Evolutionary conservation across 30 jellyfish, hydroid and myxozoan species (phyloP).

Genomic region (Calvadosia cruxmelitensis): DNA sequence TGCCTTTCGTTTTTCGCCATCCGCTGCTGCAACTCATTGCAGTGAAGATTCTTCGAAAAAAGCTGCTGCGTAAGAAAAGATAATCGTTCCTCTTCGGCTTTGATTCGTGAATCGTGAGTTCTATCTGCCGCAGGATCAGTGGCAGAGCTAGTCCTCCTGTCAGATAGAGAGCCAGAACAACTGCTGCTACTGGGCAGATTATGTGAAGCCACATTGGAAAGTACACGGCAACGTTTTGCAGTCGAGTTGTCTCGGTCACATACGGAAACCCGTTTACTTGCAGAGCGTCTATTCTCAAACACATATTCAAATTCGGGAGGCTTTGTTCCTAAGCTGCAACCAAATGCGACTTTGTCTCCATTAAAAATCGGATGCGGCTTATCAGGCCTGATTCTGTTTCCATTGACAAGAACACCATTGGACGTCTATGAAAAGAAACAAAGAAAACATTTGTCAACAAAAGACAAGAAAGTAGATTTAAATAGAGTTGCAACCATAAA

Average conservation of each 20-base stretch:
- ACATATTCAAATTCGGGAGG: conserved; percentile 79
- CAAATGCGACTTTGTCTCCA: conserved; percentile 83
- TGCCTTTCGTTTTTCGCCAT: conserved; percentile 58
- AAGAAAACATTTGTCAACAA: neutral
- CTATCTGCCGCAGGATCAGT: neutral
- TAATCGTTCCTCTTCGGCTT: conserved; percentile 50
- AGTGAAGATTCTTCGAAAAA: conserved; percentile 34
- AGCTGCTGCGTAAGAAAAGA: conserved; percentile 21
- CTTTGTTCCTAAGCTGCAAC: conserved; percentile 29
- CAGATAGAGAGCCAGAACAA: neutral
- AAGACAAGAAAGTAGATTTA: too few species aligned
- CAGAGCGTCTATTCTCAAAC: conserved; percentile 29
- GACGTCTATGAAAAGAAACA: conserved; percentile 57
- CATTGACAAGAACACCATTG: conserved; percentile 81
- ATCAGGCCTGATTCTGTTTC: conserved; percentile 41
- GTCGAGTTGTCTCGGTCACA: neutral
- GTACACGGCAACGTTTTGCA: neutral
- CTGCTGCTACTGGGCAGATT: neutral
- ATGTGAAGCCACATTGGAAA: neutral
- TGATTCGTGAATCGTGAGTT: conserved; percentile 27
- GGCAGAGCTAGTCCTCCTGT: neutral
- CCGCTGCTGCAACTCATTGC: conserved; percentile 19
- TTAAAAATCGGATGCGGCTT: conserved; percentile 24
- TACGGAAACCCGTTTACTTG: neutral
- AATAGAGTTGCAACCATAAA: too few species aligned